A percentile compares a stretch with the other conserved stretches of the same genome.
Conservation (phyloP, 1,140 invertebrate species). For the Leptoteleia sp. region DNA sequence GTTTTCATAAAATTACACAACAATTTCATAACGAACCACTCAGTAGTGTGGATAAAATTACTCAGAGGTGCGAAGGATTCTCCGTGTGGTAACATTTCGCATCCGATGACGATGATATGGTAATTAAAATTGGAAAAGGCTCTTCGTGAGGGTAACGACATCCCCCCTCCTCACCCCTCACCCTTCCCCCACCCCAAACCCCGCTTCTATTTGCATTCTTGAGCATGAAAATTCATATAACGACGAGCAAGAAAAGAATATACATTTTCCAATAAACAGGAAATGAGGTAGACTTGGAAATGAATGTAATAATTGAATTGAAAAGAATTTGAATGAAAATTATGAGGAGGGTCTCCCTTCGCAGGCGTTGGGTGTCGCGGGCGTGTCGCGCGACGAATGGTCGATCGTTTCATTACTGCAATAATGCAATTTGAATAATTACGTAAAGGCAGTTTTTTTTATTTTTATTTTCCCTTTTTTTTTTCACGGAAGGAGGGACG, state of each 20-base stretch:
- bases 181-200: conserved; percentile 4
- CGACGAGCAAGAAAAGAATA: conserved; percentile 19
- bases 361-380: neutral
- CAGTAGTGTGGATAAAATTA: too few relatives aligned
- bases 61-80: too few relatives aligned
- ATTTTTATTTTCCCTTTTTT: too few relatives aligned
- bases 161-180: neutral
- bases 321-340: conserved; percentile 60
- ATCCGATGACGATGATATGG: too few relatives aligned
- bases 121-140: too few relatives aligned
- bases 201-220: too few relatives aligned
- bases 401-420: conserved; percentile 54
- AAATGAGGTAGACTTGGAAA: conserved; percentile 74
- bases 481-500: conserved; percentile 8
- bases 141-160: too few relatives aligned
- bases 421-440: conserved; percentile 57
- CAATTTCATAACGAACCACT: conserved; percentile 8
- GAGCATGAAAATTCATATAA: too few relatives aligned
- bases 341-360: conserved; percentile 34
- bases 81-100: too few relatives aligned
- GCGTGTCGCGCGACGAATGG: conserved; percentile 29
- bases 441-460: conserved; percentile 34
- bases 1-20: conserved; percentile 51
- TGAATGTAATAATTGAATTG: conserved; percentile 73
- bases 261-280: conserved; percentile 65